Evolutionary conservation across 2,797 vertebrate species (phyloP).

Genomic region (Semaprochilodus insignis): DNA sequence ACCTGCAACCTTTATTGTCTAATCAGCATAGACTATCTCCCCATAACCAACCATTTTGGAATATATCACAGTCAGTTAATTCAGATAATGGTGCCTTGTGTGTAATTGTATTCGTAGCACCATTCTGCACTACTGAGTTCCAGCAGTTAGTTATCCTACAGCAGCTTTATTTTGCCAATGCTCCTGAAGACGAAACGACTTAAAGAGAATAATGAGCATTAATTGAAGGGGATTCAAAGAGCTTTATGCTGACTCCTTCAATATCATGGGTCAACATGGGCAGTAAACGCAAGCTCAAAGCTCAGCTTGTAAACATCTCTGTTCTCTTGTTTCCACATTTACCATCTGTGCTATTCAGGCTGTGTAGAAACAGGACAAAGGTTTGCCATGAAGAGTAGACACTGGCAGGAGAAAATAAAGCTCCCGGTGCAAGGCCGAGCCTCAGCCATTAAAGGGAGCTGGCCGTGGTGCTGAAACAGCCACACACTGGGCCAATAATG

Average conservation of each 20-base stretch:
- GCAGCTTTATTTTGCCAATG: slow-evolving; percentile 85
- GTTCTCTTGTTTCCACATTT: slow-evolving; percentile 13
- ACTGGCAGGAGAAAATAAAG: slow-evolving; percentile 21
- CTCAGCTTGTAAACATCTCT: slow-evolving; percentile 12
- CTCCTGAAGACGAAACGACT: slow-evolving; percentile 76
- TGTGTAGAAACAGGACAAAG: slow-evolving; percentile 7
- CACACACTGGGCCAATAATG: slow-evolving; percentile 17
- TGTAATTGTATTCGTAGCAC: slow-evolving; percentile 86
- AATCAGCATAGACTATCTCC: slow-evolving; percentile 28
- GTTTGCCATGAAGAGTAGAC: not conserved
- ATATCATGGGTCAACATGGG: not conserved
- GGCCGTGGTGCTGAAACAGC: slow-evolving; percentile 56
- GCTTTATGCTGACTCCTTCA: slow-evolving; percentile 11
- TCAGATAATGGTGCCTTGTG: slow-evolving; percentile 85
- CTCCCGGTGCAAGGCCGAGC: not conserved
- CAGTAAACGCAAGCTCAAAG: slow-evolving; percentile 10
- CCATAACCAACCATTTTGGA: slow-evolving; percentile 61
- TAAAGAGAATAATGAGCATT: slow-evolving; percentile 30
- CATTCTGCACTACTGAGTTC: slow-evolving; percentile 77
- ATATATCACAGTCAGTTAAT: slow-evolving; percentile 89
- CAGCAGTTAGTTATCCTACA: slow-evolving; percentile 84
- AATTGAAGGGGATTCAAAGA: slow-evolving; percentile 19
- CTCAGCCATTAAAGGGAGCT: slow-evolving; percentile 19
- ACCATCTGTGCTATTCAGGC: slow-evolving; percentile 21
- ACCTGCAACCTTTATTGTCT: slow-evolving; percentile 35